Evolutionary conservation across 2,888 invertebrate genomes (phyloP).

Genomic region (Leistus spinibarbis): DNA sequence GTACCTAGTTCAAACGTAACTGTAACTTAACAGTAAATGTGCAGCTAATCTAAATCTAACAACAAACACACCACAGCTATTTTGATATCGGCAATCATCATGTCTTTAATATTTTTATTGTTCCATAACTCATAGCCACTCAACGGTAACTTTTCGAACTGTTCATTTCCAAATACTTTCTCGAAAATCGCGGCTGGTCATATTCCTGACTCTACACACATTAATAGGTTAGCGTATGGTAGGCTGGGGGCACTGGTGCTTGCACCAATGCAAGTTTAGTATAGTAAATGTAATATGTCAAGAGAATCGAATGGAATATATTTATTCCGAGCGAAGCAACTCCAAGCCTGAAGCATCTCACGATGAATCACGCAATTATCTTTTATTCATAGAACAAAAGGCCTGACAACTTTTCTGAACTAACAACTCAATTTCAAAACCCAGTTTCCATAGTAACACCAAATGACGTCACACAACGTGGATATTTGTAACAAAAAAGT

Average conservation of each 20-base stretch:
- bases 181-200: too few species aligned
- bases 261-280: too few species aligned
- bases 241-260: too few species aligned
- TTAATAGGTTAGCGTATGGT: too few species aligned
- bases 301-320: too few species aligned
- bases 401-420: slow-evolving; percentile 18
- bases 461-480: too few species aligned
- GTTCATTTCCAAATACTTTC: too few species aligned
- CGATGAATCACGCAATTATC: slow-evolving; percentile 19
- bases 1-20: slow-evolving; percentile 22
- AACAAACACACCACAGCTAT: slow-evolving; percentile 24
- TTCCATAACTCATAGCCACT: slow-evolving; percentile 32
- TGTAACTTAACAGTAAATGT: slow-evolving; percentile 32
- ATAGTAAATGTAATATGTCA: too few species aligned
- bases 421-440: slow-evolving; percentile 1
- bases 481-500: too few species aligned
- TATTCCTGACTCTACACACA: too few species aligned
- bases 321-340: too few species aligned
- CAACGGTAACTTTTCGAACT: slow-evolving; percentile 21
- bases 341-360: slow-evolving; percentile 18
- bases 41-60: slow-evolving; percentile 10
- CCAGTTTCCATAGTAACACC: too few species aligned
- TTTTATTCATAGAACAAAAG: slow-evolving; percentile 33
- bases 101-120: slow-evolving; percentile 19
- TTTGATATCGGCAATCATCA: slow-evolving; percentile 32